A percentile compares a stretch with the other conserved stretches of the same genome.
Evolutionary conservation across 2,797 vertebrate species (phyloP).

Genomic region (Atherinosoma microstoma): DNA sequence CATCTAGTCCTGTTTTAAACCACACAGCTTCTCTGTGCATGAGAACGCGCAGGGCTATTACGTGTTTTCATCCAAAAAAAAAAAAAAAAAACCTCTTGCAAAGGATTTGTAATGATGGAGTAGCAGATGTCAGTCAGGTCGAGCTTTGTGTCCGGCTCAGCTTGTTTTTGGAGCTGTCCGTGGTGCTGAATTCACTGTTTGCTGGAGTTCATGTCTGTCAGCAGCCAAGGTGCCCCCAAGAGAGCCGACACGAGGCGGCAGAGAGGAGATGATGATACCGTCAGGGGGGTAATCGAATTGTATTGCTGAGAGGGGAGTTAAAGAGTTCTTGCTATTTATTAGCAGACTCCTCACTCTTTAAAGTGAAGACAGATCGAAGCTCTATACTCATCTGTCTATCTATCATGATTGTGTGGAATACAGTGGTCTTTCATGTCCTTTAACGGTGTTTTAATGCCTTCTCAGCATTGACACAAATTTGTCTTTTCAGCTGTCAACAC

Average conservation of each 20-base stretch:
- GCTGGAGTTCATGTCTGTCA: slow-evolving; percentile 56
- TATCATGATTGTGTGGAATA: background rate
- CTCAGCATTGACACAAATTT: background rate
- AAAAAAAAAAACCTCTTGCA: background rate
- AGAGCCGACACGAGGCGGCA: slow-evolving; percentile 51
- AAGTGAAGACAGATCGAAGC: background rate
- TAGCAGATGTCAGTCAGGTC: slow-evolving; percentile 29
- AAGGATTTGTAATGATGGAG: slow-evolving; percentile 15
- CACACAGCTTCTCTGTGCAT: background rate
- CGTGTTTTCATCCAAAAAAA: background rate
- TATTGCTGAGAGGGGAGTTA: slow-evolving; percentile 29
- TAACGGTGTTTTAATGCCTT: background rate
- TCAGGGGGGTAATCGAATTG: slow-evolving; percentile 65
- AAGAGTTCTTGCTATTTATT: slow-evolving; percentile 67
- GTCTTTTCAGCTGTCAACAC: background rate
- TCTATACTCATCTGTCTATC: background rate
- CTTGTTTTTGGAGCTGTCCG: slow-evolving; percentile 66
- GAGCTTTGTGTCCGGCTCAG: slow-evolving; percentile 10
- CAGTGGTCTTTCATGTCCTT: background rate
- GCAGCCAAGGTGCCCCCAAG: slow-evolving; percentile 70
- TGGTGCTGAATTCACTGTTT: slow-evolving; percentile 70
- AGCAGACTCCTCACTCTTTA: slow-evolving; percentile 3
- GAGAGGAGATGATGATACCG: slow-evolving; percentile 51
- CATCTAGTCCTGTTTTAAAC: background rate
- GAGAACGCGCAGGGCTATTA: background rate